These are phyloP conservation scores for Lepisosteus oculatus DNA, from an alignment of 2,113 vertebrate species.

Conservation along the genomic window DNA sequence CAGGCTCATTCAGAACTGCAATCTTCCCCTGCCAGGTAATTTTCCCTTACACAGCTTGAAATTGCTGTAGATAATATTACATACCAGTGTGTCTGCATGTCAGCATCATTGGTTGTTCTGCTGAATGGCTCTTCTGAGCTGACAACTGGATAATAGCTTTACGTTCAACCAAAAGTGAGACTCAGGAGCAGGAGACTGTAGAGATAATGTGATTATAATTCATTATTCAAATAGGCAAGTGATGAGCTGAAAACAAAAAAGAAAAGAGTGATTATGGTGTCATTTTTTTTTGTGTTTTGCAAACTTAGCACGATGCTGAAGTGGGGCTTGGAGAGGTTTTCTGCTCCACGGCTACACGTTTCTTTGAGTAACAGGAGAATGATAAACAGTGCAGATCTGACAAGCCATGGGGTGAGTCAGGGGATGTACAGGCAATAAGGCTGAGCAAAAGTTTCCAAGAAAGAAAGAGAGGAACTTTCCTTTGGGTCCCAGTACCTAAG, in stretches of 20 bases:
- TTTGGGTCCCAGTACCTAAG: background rate
- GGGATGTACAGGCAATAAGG: background rate
- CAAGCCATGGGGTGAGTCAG: background rate
- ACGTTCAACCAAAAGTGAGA: constrained; percentile 80
- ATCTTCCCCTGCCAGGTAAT: constrained; percentile 57
- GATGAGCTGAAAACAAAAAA: constrained; percentile 74
- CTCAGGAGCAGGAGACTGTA: constrained; percentile 82
- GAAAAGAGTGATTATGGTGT: constrained; percentile 86
- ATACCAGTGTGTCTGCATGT: constrained; percentile 69
- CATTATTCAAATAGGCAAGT: constrained; percentile 95
- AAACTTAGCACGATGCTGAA: constrained; percentile 79
- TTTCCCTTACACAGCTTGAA: constrained; percentile 62
- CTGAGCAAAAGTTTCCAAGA: background rate
- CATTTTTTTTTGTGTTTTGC: constrained; percentile 90
- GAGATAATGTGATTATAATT: constrained; percentile 94
- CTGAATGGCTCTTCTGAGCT: constrained; percentile 70
- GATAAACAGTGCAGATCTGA: constrained; percentile 4
- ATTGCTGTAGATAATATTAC: constrained; percentile 63
- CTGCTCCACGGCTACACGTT: constrained; percentile 58
- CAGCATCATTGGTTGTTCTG: constrained; percentile 73
- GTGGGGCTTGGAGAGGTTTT: constrained; percentile 64
- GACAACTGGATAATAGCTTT: constrained; percentile 95
- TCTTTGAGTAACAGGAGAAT: constrained; percentile 30
- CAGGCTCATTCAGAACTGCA: constrained; percentile 45
- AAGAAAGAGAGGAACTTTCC: background rate